Base-by-base conservation (phyloP, 2,888 invertebrate species). In the Anodontia alba region DNA sequence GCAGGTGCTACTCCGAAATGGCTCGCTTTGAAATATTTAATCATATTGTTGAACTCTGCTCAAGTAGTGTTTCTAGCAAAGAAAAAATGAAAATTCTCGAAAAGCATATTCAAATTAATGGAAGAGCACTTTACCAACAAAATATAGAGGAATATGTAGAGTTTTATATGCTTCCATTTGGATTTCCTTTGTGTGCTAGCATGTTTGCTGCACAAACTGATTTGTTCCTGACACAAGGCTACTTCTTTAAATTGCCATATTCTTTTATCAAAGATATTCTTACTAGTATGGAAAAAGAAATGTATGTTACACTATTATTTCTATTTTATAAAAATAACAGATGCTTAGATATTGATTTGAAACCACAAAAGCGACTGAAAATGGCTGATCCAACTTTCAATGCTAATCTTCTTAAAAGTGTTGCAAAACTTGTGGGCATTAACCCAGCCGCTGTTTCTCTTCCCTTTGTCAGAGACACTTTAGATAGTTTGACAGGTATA, bases 241-340 rank as follows among this genome's bases (percentile, higher is more conserved):
- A n/a, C 10, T 73, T 62, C 62, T 73, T 73, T 38, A 26, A 42
- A 12, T 26, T 51, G 15, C 72, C 72, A 38, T 54, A 36, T 23
- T 7, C n/a, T 12, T 49, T 54, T 23, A n/a, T 72, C 20, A 54
- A 17, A 33, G 17, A 36, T 5, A 26, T 54, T 26, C 46, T 46
- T 1, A 36, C 8, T 1, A 36, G 49, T 15, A 51, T 72, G 54
- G 36, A 26, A 3, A 72, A 54, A 29, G 33, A 51, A 26, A 17
- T 26, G 36, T 72, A 54, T 51, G 31, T 31, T 15, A 36, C 54
- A 10, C 23, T 72, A 5, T 23, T 72, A 33, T 62, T 73, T 26
- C 20, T 73, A 17, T 73, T 73, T 38, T 73, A 73, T 54, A 62
- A 73, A 17, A 23, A 26, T 23, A 31, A 43, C 20, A 10, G 1